Evolutionary conservation across 1,140 invertebrate species (phyloP), one percentile per base, ranked within the genome.

Genomic region (Diorhabda elongata): DNA sequence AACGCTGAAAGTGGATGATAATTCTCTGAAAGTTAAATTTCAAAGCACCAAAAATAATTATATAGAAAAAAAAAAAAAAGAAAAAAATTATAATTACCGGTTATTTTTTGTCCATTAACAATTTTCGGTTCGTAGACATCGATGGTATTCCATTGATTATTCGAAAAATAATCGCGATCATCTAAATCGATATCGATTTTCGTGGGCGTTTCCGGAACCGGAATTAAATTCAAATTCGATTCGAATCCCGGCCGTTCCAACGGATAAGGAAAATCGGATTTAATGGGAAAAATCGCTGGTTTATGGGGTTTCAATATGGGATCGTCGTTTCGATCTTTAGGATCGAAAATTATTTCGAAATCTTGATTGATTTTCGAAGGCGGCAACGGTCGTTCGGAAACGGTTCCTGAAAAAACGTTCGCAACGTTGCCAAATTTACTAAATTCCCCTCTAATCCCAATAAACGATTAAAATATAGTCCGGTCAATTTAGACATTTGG

Each of bases 261-360:
- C 1, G 83, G 84, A 78, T 89, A 89, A 0, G 87, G 87, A 64
- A 88, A 88, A 69, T 87, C 85, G 0, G 84, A 82, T 67, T 83
- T 84, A n/a, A 82, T 73, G 73, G 75, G 74, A 70, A 80, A 73
- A 71, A 5, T 79, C 72, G 79, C 82, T 75, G 76, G 74, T 67
- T 75, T 78, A 69, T 82, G 84, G n/a, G 81, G 79, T 75, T 84
- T 83, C 42, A 84, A 71, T 60, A 84, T 77, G 5, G 82, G 82
- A 58, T 81, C 74, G 75, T 85, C 83, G 42, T 81, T 76, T 70
- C 82, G 68, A 56, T 86, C 84, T 68, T 83, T 84, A 0, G 74
- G 70, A 44, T 77, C 73, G 2, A 84, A 72, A 43, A 85, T 81
- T 5, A 82, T 79, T 66, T 84, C 81, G 26, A 83, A 85, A 73